Conservation (phyloP, 2,113 vertebrate genomes). For the Burhinus oedicnemus region DNA sequence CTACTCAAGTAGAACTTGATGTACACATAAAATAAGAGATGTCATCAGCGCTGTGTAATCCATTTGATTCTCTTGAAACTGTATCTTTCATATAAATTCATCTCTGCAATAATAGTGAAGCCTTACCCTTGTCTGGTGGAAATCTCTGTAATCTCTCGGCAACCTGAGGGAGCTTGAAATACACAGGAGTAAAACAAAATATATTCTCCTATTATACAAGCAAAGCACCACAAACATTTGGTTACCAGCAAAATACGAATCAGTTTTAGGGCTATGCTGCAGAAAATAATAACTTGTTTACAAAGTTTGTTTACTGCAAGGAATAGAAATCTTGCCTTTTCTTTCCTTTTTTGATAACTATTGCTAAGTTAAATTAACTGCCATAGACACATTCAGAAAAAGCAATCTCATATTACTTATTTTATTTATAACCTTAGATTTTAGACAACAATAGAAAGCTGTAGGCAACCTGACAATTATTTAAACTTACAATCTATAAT, state of each 20-base stretch:
- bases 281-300: slow-evolving; percentile 46
- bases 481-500: slow-evolving; percentile 39
- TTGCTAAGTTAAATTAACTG: slow-evolving; percentile 19
- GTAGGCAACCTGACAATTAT: slow-evolving; percentile 38
- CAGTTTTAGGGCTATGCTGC: neutral
- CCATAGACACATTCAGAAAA: neutral
- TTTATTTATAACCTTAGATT: slow-evolving; percentile 11
- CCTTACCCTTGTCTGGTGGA: slow-evolving; percentile 6
- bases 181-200: slow-evolving; percentile 4
- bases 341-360: neutral
- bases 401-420: neutral
- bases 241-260: slow-evolving; percentile 2
- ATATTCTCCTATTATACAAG: neutral
- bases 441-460: slow-evolving; percentile 22
- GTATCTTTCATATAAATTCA: slow-evolving; percentile 14
- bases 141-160: slow-evolving; percentile 45
- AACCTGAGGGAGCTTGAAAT: slow-evolving; percentile 9
- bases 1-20: slow-evolving; percentile 27
- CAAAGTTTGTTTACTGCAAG: slow-evolving; percentile 29
- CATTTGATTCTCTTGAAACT: neutral
- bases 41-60: slow-evolving; percentile 48
- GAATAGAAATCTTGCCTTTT: slow-evolving; percentile 3
- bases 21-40: slow-evolving; percentile 45
- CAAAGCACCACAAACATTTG: slow-evolving; percentile 2
- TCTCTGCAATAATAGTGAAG: neutral